Conservation (phyloP, 2,888 invertebrate genomes). For the Cyrtodaria siliqua region DNA sequence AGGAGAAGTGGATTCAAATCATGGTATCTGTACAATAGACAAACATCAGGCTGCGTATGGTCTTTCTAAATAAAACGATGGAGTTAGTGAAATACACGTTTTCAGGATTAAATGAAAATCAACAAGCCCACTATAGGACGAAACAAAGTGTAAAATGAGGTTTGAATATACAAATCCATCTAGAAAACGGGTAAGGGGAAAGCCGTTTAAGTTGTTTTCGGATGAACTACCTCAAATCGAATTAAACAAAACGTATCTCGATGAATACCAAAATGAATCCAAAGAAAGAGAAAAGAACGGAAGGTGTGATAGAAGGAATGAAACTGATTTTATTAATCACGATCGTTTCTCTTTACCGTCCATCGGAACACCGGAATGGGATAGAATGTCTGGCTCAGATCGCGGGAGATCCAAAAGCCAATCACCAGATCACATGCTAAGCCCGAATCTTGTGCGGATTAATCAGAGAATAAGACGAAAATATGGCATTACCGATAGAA, state of each 20-base stretch:
- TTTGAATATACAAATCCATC: neutral
- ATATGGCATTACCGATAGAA: constrained; percentile 7
- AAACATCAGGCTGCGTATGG: no score
- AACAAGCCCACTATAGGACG: no score
- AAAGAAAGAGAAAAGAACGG: neutral
- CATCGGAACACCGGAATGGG: constrained; percentile 45
- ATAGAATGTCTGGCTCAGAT: constrained; percentile 22
- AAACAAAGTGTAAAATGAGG: no score
- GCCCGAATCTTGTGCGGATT: constrained; percentile 36
- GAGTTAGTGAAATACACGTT: no score
- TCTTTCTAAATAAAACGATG: no score
- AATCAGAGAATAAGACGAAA: constrained; percentile 17
- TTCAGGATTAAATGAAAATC: no score
- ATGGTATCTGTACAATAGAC: no score
- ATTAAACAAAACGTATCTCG: constrained; percentile 20
- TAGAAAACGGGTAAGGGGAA: constrained; percentile 11
- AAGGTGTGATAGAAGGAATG: neutral
- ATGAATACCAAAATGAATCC: neutral
- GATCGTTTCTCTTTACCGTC: constrained; percentile 49
- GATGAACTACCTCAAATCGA: constrained; percentile 47
- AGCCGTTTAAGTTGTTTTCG: constrained; percentile 52
- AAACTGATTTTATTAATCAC: neutral
- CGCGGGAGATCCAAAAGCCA: constrained; percentile 20
- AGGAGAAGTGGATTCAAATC: no score
- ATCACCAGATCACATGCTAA: constrained; percentile 14